phyloP scores from a whole-genome alignment of 2,888 invertebrate genomes.

The Apodemia zela region DNA sequence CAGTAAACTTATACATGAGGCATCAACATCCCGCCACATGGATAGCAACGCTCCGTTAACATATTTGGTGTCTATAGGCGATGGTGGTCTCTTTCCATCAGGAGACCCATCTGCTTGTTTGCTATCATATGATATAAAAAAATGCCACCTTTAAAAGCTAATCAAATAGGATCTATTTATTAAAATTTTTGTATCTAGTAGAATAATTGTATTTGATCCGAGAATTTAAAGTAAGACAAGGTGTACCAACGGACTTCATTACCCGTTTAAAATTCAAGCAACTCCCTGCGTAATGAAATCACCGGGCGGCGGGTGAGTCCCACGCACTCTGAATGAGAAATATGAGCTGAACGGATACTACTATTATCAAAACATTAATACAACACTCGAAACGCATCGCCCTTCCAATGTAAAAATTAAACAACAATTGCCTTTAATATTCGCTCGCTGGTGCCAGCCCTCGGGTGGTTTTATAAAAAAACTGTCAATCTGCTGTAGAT shows the following conservation, averaged over 20 bases:
- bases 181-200: not conserved
- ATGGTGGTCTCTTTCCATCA: too few species aligned
- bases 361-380: constrained; percentile 81
- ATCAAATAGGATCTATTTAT: not conserved
- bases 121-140: too few species aligned
- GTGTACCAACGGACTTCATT: constrained; percentile 55
- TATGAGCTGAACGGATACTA: constrained; percentile 74
- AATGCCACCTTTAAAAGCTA: too few species aligned
- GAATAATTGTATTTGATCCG: not conserved
- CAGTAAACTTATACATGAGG: too few species aligned
- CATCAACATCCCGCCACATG: too few species aligned
- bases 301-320: constrained; percentile 45
- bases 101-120: too few species aligned
- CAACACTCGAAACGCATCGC: constrained; percentile 75
- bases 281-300: constrained; percentile 46
- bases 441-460: constrained; percentile 67
- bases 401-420: constrained; percentile 77
- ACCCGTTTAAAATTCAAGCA: constrained; percentile 55
- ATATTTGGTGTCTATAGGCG: too few species aligned
- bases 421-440: constrained; percentile 81
- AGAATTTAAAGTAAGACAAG: constrained; percentile 40
- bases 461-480: constrained; percentile 71
- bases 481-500: constrained; percentile 79
- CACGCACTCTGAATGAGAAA: constrained; percentile 79
- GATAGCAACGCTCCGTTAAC: too few species aligned